Base-by-base conservation (phyloP, 2,797 vertebrate species). In the Rhinichthys osculus region DNA sequence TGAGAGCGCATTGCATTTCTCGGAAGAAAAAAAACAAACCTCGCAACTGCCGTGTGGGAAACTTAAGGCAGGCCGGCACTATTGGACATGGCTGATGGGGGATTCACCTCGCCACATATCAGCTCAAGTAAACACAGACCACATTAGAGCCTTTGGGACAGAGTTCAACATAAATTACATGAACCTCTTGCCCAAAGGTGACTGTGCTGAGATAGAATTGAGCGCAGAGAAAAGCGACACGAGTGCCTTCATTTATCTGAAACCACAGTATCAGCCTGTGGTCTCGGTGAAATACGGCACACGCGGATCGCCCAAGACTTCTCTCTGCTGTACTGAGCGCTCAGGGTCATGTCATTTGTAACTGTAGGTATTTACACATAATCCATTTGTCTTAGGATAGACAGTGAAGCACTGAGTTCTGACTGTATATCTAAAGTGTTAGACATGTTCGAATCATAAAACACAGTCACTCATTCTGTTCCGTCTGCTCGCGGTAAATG, bases 111-210 rank as follows among this genome's bases (percentile, higher is more conserved):
- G 27, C 70, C 78, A 83, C 59, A 83, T 38, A 83, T 83, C 72
- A 76, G 64, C 71, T 86, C 78, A 85, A 50, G 85, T 85, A 84
- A 86, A 85, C 84, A 90, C 81, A 90, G 88, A 89, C 92, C 92
- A 90, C 91, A 91, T 91, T 93, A 92, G 91, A 92, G 93, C 92
- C 91, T 90, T 90, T 91, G 87, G 86, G 92, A 92, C 91, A 92
- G 92, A 82, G 88, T 79, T 88, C 89, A 93, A 92, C 92, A 93
- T 93, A 93, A 92, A 92, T 93, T 91, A 92, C 91, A 90, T 72
- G 40, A 87, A 66, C 79, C 84, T 88, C 42, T 42, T 88, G 90
- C 93, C 93, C 89, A 92, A 88, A 90, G 92, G 92, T 92, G 91
- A 94, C 90, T 89, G 92, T 88, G 92, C 92, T 90, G 90, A 95